Evolutionary conservation across 2,888 invertebrate species (phyloP).

Genomic region (Monopis laevigella): DNA sequence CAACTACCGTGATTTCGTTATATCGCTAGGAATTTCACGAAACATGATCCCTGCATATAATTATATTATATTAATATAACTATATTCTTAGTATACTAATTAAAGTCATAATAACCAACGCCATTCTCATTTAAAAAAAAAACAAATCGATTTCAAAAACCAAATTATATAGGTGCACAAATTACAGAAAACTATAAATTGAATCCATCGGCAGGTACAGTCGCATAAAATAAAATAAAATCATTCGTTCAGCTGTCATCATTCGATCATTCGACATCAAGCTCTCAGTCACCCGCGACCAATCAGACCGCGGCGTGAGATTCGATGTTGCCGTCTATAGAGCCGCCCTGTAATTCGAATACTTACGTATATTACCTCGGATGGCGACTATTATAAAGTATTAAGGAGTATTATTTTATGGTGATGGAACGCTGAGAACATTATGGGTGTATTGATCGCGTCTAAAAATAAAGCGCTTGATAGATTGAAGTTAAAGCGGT

Average conservation of each 20-base stretch:
- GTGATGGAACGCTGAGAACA: constrained; percentile 39
- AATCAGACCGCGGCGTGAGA: constrained; percentile 58
- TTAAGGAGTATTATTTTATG: constrained; percentile 65
- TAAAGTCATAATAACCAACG: no score
- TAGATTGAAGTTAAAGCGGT: constrained; percentile 18
- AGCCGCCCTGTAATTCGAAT: constrained; percentile 65
- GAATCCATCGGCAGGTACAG: constrained; percentile 4
- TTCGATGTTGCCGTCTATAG: constrained; percentile 32
- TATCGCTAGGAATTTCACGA: no score
- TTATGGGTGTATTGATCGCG: constrained; percentile 44
- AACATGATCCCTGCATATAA: no score
- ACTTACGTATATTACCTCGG: constrained; percentile 61
- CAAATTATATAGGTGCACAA: background rate
- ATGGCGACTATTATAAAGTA: constrained; percentile 65
- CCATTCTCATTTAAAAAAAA: no score
- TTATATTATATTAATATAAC: no score
- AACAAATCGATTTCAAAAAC: background rate
- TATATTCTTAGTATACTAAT: no score
- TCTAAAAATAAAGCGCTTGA: constrained; percentile 47
- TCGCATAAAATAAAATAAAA: constrained; percentile 2
- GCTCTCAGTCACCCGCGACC: constrained; percentile 65
- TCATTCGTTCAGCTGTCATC: constrained; percentile 38
- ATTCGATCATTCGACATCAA: constrained; percentile 37
- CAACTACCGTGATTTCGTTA: no score
- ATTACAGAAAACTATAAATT: constrained; percentile 3